phyloP scores from a whole-genome alignment of 2,113 vertebrate genomes.

The Cromileptes altivelis region DNA sequence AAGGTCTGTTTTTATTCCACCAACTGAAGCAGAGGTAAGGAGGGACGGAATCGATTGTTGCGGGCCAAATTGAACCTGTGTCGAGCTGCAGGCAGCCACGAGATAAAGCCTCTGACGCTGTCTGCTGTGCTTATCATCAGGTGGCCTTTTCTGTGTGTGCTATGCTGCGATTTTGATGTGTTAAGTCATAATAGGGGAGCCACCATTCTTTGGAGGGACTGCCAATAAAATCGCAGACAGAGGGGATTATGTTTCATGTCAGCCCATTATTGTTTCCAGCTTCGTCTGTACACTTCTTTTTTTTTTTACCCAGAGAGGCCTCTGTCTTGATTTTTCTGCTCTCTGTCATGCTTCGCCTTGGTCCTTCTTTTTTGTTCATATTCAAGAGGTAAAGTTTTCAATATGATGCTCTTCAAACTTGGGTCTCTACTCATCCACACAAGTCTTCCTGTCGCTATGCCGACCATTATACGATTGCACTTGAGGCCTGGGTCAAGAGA shows the following conservation, averaged over 20 bases:
- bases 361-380: constrained; percentile 22
- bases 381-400: constrained; percentile 31
- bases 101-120: constrained; percentile 82
- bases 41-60: constrained; percentile 85
- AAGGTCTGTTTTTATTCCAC: constrained; percentile 81
- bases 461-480: background rate
- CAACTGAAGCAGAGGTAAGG: constrained; percentile 73
- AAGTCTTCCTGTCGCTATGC: background rate
- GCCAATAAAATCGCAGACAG: constrained; percentile 85
- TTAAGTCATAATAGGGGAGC: constrained; percentile 87
- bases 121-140: constrained; percentile 86
- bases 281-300: constrained; percentile 54
- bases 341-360: constrained; percentile 1
- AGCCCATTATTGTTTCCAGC: constrained; percentile 76
- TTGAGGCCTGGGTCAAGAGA: background rate
- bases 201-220: constrained; percentile 83
- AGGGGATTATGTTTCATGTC: constrained; percentile 83
- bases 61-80: constrained; percentile 84
- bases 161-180: constrained; percentile 85
- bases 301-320: constrained; percentile 46
- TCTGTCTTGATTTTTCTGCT: constrained; percentile 36
- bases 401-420: background rate
- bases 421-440: background rate
- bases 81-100: constrained; percentile 80
- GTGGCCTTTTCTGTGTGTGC: constrained; percentile 87